A percentile compares a stretch with the other conserved stretches of the same genome.
These are phyloP conservation scores for Umimayanthus kanabou DNA, from an alignment of 92 coral and sea anemone genomes.

Conservation along the genomic window DNA sequence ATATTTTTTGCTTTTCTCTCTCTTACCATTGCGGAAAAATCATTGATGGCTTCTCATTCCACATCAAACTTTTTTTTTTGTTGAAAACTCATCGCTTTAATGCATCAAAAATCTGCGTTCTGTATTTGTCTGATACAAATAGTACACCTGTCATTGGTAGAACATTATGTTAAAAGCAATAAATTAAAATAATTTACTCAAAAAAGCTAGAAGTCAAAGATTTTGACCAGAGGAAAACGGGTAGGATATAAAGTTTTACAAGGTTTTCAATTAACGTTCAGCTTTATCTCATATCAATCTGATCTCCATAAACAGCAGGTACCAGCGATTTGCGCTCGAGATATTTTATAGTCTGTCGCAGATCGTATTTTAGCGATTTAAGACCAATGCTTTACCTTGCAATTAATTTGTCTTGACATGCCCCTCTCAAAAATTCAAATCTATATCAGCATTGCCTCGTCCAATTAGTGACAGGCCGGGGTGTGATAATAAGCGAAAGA, in stretches of 20 bases:
- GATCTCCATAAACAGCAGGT: background rate
- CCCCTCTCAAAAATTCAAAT: background rate
- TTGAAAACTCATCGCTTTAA: background rate
- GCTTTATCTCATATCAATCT: background rate
- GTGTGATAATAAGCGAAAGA: background rate
- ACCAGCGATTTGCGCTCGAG: background rate
- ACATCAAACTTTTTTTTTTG: background rate
- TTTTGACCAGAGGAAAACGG: background rate
- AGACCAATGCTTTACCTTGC: background rate
- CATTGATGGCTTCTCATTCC: background rate
- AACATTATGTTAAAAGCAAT: background rate
- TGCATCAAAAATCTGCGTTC: background rate
- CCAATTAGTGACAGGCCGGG: background rate
- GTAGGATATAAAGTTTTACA: background rate
- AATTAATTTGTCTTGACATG: slow-evolving; percentile 37
- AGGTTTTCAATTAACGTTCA: too few relatives aligned
- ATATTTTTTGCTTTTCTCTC: too few relatives aligned
- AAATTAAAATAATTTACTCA: slow-evolving; percentile 12
- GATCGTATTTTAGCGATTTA: background rate
- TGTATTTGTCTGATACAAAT: background rate
- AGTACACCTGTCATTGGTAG: slow-evolving; percentile 17
- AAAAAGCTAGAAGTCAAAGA: background rate
- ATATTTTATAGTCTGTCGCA: background rate
- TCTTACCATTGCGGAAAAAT: background rate
- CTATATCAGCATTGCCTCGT: background rate